These are phyloP conservation scores for Myodes glareolus DNA, from an alignment of 2,113 vertebrate genomes.

Conservation along the genomic window DNA sequence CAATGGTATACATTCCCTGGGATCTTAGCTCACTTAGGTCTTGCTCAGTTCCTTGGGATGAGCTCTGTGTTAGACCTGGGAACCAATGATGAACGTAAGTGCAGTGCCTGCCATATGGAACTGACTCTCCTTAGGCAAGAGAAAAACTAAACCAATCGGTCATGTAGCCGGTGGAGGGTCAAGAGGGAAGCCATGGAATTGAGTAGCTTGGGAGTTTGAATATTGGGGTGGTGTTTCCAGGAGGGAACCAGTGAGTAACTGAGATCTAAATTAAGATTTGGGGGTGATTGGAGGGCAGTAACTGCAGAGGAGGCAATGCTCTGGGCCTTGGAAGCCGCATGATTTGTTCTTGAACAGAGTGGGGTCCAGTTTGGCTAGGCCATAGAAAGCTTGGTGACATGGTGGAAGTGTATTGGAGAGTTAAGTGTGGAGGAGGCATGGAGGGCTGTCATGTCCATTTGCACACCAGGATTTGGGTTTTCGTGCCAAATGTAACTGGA, in stretches of 20 bases:
- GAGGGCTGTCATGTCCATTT: neutral
- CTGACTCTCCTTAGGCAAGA: neutral
- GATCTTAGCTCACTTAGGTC: neutral
- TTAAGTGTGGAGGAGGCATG: too few relatives aligned
- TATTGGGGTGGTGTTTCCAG: neutral
- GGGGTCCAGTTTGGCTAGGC: neutral
- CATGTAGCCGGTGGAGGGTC: rapidly evolving
- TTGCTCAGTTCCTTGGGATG: neutral
- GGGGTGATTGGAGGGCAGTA: neutral
- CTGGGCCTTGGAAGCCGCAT: neutral
- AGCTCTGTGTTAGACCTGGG: neutral
- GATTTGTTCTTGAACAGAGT: neutral
- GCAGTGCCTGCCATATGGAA: neutral
- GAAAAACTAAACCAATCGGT: rapidly evolving
- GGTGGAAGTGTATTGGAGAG: too few relatives aligned
- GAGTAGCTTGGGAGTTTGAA: neutral
- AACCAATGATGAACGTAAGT: neutral
- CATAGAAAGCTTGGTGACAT: rapidly evolving
- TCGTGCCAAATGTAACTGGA: neutral
- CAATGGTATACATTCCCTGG: neutral
- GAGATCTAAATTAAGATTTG: neutral
- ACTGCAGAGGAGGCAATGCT: neutral
- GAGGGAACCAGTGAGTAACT: neutral
- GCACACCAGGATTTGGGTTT: neutral
- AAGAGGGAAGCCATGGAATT: neutral